Conservation (phyloP, 2,888 invertebrate species). For the Keiferia lycopersicella region DNA sequence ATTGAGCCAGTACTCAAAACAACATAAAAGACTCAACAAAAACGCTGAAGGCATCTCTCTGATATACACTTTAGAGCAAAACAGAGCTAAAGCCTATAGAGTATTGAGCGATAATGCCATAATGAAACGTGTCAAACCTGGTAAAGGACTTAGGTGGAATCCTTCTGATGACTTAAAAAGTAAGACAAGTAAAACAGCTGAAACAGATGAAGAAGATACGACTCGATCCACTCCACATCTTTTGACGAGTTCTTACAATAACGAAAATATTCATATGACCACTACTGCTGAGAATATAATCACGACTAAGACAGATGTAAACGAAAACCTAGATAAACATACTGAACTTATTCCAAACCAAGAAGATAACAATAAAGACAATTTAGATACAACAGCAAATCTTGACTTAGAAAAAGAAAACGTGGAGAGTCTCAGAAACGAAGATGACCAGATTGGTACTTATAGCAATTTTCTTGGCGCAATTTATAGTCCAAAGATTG, state of each 20-base stretch:
- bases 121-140: background rate
- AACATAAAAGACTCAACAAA: background rate
- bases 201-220: too few relatives aligned
- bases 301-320: background rate
- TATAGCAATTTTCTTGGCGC: constrained; percentile 9
- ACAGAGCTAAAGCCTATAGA: background rate
- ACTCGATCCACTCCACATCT: background rate
- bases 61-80: constrained; percentile 6
- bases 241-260: background rate
- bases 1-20: background rate
- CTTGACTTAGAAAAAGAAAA: background rate
- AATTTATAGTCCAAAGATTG: constrained; percentile 1
- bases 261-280: background rate
- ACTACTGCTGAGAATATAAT: constrained; percentile 2
- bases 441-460: background rate
- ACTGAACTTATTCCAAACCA: background rate
- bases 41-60: constrained; percentile 10
- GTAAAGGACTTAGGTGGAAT: background rate
- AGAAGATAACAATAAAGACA: background rate
- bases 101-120: background rate
- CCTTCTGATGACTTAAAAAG: constrained; percentile 1
- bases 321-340: background rate
- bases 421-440: background rate
- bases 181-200: background rate
- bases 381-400: too few relatives aligned